These are phyloP conservation scores for Campylomormyrus tamandua DNA, from an alignment of 2,113 vertebrate species.

Conservation along the genomic window DNA sequence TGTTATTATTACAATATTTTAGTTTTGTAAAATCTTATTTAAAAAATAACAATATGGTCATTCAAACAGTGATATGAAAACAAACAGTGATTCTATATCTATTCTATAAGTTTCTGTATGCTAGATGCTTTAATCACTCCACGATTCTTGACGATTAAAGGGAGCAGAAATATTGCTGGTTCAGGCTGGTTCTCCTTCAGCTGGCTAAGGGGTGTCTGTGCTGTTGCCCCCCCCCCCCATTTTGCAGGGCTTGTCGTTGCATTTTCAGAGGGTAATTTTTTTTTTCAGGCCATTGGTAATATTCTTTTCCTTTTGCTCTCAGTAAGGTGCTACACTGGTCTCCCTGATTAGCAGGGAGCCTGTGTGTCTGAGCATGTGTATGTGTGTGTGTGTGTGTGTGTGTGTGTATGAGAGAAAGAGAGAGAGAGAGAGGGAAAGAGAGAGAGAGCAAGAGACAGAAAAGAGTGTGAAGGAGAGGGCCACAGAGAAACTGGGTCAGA, in stretches of 20 bases:
- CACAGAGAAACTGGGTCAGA: slow-evolving; percentile 15
- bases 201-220: background rate
- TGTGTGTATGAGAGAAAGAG: background rate
- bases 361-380: background rate
- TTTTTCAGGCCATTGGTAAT: background rate
- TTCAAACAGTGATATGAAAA: background rate
- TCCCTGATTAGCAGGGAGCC: slow-evolving; percentile 25
- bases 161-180: background rate
- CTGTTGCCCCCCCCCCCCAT: background rate
- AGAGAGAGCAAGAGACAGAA: background rate
- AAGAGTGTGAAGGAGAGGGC: background rate
- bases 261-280: background rate
- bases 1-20: background rate
- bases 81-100: background rate
- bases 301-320: background rate
- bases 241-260: background rate
- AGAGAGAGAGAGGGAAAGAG: background rate
- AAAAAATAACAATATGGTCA: background rate
- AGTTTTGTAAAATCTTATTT: background rate
- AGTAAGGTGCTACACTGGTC: slow-evolving; percentile 38
- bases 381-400: background rate
- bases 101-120: background rate
- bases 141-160: background rate
- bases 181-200: background rate
- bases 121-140: background rate